Evolutionary conservation across 2,113 vertebrate genomes (phyloP).

Genomic region (Hippocampus zosterae): DNA sequence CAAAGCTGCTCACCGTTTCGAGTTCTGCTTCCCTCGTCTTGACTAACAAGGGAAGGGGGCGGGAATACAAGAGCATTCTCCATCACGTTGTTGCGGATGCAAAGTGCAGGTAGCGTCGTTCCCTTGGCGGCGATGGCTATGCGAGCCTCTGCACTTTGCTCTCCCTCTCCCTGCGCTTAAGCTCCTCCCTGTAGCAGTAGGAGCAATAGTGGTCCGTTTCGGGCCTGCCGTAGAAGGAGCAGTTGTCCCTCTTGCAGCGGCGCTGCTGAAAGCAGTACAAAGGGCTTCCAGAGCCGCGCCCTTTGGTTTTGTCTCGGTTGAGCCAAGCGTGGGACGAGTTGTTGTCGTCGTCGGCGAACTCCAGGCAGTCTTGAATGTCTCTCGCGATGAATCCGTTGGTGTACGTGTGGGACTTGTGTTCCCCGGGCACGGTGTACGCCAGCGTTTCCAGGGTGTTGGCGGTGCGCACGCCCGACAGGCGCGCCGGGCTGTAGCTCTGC

Average conservation of each 20-base stretch:
- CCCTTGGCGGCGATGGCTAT: conserved; percentile 55
- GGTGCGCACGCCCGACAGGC: conserved; percentile 81
- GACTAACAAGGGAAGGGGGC: conserved; percentile 59
- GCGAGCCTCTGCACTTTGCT: conserved; percentile 62
- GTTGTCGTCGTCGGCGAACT: conserved; percentile 86
- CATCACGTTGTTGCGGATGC: conserved; percentile 54
- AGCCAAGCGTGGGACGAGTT: conserved; percentile 78
- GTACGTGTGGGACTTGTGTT: conserved; percentile 95
- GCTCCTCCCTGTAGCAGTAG: conserved; percentile 96
- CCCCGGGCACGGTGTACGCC: conserved; percentile 80
- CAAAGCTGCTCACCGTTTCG: conserved; percentile 77
- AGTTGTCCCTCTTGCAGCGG: conserved; percentile 93
- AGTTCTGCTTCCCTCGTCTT: conserved; percentile 65
- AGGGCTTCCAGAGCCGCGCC: conserved; percentile 78
- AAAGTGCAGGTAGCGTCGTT: conserved; percentile 59
- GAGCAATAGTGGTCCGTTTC: conserved; percentile 98
- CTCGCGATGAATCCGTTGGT: conserved; percentile 84
- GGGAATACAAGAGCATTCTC: conserved; percentile 63
- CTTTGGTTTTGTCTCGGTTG: conserved; percentile 83
- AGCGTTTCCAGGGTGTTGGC: conserved; percentile 81
- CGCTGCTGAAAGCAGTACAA: conserved; percentile 87
- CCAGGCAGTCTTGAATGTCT: conserved; percentile 84
- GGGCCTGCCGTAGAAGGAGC: conserved; percentile 92
- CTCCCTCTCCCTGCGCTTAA: conserved; percentile 84
- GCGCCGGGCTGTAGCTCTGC: conserved; percentile 92